These are phyloP conservation scores for Drosophila parthenogenetica DNA, from an alignment of 2,888 invertebrate species.

Conservation along the genomic window DNA sequence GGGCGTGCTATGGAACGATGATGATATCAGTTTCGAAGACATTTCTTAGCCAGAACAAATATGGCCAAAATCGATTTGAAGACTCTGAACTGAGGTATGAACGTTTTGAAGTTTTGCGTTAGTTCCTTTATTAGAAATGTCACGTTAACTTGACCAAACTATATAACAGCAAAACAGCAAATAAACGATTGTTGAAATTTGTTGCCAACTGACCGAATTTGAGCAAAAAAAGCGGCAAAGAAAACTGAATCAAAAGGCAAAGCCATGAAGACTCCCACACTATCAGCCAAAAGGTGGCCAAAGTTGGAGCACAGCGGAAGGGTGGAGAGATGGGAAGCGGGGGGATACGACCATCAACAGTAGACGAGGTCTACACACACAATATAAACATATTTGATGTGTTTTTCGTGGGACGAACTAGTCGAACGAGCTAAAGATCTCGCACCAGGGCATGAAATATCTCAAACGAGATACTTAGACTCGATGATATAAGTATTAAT, in stretches of 20 bases:
- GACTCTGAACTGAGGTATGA: constrained; percentile 47
- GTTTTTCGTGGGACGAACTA: constrained; percentile 75
- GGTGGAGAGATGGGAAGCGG: neutral
- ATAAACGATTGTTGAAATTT: constrained; percentile 17
- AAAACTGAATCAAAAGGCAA: constrained; percentile 67
- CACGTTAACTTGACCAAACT: constrained; percentile 48
- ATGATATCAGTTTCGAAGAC: constrained; percentile 83
- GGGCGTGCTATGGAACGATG: constrained; percentile 82
- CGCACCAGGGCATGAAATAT: constrained; percentile 73
- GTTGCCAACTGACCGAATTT: constrained; percentile 66
- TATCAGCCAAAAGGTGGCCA: constrained; percentile 51
- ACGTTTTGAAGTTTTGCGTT: constrained; percentile 44
- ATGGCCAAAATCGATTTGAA: constrained; percentile 68
- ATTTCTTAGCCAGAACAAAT: constrained; percentile 64
- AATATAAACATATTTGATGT: constrained; percentile 40
- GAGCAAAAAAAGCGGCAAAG: constrained; percentile 37
- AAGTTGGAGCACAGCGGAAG: constrained; percentile 19
- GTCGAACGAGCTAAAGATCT: constrained; percentile 75
- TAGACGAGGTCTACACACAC: constrained; percentile 62
- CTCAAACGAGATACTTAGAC: constrained; percentile 21
- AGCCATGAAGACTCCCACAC: constrained; percentile 65
- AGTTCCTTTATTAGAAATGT: constrained; percentile 50
- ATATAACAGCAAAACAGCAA: constrained; percentile 36
- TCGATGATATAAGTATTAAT: constrained; percentile 40
- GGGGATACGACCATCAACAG: constrained; percentile 14